A percentile compares a stretch with the other conserved stretches of the same genome.
Conservation (phyloP, 2,113 vertebrate genomes). For the Brachyhypopomus gauderio region DNA sequence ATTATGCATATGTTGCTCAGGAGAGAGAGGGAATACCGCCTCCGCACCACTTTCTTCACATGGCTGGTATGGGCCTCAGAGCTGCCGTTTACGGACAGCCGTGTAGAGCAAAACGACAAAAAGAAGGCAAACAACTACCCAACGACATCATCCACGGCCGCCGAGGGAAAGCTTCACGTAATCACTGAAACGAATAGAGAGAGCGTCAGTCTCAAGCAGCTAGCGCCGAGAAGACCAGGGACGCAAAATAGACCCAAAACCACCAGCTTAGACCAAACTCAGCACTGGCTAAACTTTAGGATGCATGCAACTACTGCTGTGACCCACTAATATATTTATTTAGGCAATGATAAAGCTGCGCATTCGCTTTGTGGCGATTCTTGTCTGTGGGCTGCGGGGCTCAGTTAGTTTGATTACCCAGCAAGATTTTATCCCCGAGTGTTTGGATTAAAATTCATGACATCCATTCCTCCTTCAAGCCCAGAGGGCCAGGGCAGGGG, state of each 20-base stretch:
- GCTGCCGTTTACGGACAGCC: constrained; percentile 3
- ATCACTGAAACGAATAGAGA: background rate
- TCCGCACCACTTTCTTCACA: background rate
- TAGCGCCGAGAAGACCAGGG: background rate
- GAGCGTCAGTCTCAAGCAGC: background rate
- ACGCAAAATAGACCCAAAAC: constrained; percentile 6
- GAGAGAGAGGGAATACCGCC: background rate
- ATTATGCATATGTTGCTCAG: constrained; percentile 1
- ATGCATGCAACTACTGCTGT: constrained; percentile 1
- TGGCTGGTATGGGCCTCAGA: constrained; percentile 1
- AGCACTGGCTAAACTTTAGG: constrained; percentile 12
- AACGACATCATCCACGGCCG: background rate
- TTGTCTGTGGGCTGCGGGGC: constrained; percentile 40
- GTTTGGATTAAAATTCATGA: constrained; percentile 55
- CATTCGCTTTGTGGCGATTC: constrained; percentile 36
- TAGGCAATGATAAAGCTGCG: constrained; percentile 32
- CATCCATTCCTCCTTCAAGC: constrained; percentile 38
- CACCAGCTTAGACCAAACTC: background rate
- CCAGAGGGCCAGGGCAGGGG: constrained; percentile 16
- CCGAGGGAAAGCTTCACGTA: background rate
- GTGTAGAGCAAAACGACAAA: constrained; percentile 3
- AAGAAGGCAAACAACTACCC: constrained; percentile 23
- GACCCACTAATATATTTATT: constrained; percentile 40
- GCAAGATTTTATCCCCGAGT: constrained; percentile 37
- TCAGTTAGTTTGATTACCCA: constrained; percentile 44